Base-by-base conservation (phyloP, 2,888 invertebrate genomes). In the Athrips mouffetella region DNA sequence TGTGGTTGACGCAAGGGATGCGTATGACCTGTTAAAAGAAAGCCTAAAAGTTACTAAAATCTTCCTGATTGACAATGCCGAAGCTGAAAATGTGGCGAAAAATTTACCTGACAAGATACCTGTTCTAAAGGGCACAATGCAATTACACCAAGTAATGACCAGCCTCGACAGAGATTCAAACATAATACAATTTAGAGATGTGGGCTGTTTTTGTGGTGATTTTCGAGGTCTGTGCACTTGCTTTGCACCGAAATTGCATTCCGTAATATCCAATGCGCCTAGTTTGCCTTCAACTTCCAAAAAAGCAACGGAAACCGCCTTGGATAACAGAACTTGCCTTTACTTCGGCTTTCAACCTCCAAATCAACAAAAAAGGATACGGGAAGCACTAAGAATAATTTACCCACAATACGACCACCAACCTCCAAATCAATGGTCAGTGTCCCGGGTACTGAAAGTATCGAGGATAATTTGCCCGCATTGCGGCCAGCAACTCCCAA, bases 141-240 rank as follows among this genome's bases (percentile, higher is more conserved):
- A 47, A 31, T 45, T 45, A 25, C 45, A 45, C 15, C 45, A 45
- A 25, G 11, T 45, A 31, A 31, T 31, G 8, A 45, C 31, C 11
- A 21, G 13, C 18, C 29, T 18, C 5, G 31, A 31, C 7, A 31
- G 25, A 20, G 21, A 45, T 5, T 7, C 25, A 20, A 31, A 15
- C 4, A 31, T 5, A 21, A 45, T 45, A 15, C 13, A 13, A 11
- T 45, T 20, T 13, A 45, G 45, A 45, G 31, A 45, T 45, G 20
- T 45, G 20, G 15, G 45, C 13, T 45, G 45, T 21, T 45, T 31
- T 13, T 45, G 45, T 13, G 45, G 31, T 15, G 20, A 31, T 45
- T n/a, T 31, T 3, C 18, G 31, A 45, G 45, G 45, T 3, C 30
- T n/a, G 13, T 45, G 45, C 11, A 21, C 16, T 21, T 45, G 45